Conservation (phyloP, 1,140 invertebrate genomes). For the Neodiprion fabricii region DNA sequence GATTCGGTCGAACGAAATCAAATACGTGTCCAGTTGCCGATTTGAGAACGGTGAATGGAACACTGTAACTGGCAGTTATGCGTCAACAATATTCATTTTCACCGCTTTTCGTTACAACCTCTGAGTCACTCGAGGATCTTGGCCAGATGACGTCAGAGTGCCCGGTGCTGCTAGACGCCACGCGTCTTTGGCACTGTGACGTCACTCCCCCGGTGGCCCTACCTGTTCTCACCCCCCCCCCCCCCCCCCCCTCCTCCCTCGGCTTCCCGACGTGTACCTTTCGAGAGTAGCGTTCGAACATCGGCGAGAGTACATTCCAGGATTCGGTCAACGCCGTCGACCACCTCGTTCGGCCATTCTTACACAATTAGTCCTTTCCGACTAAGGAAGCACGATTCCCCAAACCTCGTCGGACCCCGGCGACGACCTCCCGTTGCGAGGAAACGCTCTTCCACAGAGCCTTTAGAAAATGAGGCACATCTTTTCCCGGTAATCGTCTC, state of each 20-base stretch:
- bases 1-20: no score
- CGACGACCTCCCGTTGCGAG: background rate
- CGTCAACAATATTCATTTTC: no score
- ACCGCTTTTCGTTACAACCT: no score
- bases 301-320: background rate
- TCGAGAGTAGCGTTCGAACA: background rate
- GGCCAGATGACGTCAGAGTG: background rate
- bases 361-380: background rate
- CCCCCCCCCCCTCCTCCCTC: background rate
- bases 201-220: background rate
- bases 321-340: conserved; percentile 19
- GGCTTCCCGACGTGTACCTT: background rate
- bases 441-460: background rate
- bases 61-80: no score
- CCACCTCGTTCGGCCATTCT: conserved; percentile 19
- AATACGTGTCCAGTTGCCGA: no score
- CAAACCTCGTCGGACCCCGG: background rate
- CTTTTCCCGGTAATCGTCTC: background rate
- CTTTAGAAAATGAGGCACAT: background rate
- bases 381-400: background rate
- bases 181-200: conserved; percentile 4
- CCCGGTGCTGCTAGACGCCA: background rate
- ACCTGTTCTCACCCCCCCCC: background rate
- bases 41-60: no score
- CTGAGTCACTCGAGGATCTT: background rate